Conservation (phyloP, 2,888 invertebrate genomes). For the Leptopterna dolabrata region DNA sequence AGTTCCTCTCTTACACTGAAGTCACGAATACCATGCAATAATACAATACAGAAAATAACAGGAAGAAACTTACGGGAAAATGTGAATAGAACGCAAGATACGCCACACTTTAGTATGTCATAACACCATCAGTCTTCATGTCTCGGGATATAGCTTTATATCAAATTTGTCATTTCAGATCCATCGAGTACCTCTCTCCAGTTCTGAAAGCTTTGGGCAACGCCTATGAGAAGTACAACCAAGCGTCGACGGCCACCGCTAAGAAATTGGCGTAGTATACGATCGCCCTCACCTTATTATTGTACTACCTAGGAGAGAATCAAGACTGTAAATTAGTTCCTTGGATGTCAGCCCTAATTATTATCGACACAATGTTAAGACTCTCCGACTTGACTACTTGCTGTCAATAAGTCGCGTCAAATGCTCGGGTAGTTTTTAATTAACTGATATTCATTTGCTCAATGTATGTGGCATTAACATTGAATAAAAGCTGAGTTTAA, state of each 20-base stretch:
- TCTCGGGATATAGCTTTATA: neutral
- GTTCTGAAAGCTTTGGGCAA: constrained; percentile 64
- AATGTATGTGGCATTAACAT: too few relatives aligned
- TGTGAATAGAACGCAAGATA: too few relatives aligned
- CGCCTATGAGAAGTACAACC: constrained; percentile 64
- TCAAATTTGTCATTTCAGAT: constrained; percentile 60
- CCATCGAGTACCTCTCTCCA: constrained; percentile 65
- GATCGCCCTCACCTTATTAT: neutral
- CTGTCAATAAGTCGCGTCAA: too few relatives aligned
- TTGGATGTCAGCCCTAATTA: neutral
- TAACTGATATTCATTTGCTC: too few relatives aligned
- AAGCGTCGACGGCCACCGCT: neutral
- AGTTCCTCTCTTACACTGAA: too few relatives aligned
- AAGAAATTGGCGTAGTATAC: constrained; percentile 45
- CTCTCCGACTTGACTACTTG: neutral
- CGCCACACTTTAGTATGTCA: too few relatives aligned
- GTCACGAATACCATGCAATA: too few relatives aligned
- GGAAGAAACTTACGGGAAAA: too few relatives aligned
- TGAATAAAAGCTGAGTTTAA: too few relatives aligned
- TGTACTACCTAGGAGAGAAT: constrained; percentile 26
- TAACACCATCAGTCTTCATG: too few relatives aligned
- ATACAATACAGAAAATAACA: too few relatives aligned
- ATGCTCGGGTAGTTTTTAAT: too few relatives aligned
- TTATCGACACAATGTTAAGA: constrained; percentile 10
- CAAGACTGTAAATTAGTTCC: constrained; percentile 48